Evolutionary conservation across 1,140 invertebrate species (phyloP).

Genomic region (Zaprionus gabonicus): DNA sequence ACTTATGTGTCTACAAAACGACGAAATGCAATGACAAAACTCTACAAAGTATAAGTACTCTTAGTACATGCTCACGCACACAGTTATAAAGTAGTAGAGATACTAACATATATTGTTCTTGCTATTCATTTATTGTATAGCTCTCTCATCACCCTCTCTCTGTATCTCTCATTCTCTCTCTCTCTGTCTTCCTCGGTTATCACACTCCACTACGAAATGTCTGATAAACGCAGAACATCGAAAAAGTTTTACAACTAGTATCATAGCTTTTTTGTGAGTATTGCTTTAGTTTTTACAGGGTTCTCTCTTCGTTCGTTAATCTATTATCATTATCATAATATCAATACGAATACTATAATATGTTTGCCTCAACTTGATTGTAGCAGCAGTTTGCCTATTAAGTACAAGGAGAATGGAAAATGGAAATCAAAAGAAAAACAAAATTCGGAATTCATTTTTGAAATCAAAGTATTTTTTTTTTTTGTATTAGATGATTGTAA

Average conservation of each 20-base stretch:
- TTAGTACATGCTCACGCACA: conserved; percentile 44
- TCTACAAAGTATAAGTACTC: conserved; percentile 54
- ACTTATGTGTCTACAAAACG: conserved; percentile 63
- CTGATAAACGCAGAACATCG: conserved; percentile 57
- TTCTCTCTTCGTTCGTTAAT: conserved; percentile 50
- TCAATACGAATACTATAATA: conserved; percentile 31
- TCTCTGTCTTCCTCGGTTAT: conserved; percentile 51
- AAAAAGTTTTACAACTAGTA: conserved; percentile 80
- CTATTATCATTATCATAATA: conserved; percentile 28
- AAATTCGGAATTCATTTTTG: conserved; percentile 23
- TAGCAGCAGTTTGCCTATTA: conserved; percentile 36
- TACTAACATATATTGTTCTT: conserved; percentile 22
- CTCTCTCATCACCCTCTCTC: conserved; percentile 18
- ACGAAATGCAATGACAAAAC: conserved; percentile 65
- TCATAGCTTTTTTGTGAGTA: conserved; percentile 84
- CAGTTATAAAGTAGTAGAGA: conserved; percentile 6
- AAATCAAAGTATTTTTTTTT: conserved; percentile 52
- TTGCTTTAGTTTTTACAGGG: conserved; percentile 83
- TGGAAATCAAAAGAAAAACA: conserved; percentile 30
- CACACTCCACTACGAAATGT: conserved; percentile 69
- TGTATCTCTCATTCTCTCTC: conserved; percentile 2
- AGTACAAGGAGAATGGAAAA: conserved; percentile 8
- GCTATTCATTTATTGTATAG: neutral
- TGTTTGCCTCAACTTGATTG: conserved; percentile 55
- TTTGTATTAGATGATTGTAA: conserved; percentile 58